Evolutionary conservation across 2,888 invertebrate species (phyloP).

Genomic region (Macrosiphum euphorbiae): DNA sequence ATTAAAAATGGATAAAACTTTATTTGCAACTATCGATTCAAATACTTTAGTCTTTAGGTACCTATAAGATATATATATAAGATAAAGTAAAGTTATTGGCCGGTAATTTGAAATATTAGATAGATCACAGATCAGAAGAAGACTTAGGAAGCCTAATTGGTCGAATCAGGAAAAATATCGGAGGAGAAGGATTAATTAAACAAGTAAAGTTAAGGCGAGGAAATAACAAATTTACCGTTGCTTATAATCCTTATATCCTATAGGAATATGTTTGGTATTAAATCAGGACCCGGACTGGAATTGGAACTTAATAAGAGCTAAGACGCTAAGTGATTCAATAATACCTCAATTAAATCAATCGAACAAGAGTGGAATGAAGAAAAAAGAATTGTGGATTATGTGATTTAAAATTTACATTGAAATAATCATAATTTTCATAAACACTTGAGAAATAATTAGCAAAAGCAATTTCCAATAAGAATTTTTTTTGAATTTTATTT

Average conservation of each 20-base stretch:
- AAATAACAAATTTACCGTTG: too few species aligned
- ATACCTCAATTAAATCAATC: conserved; percentile 13
- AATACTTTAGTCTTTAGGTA: too few species aligned
- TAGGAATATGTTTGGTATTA: too few species aligned
- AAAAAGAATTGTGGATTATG: not conserved
- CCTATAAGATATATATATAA: too few species aligned
- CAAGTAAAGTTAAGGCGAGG: too few species aligned
- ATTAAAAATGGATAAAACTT: not conserved
- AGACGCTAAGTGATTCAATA: not conserved
- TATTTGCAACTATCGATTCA: conserved; percentile 31
- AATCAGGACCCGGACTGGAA: too few species aligned
- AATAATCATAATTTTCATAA: too few species aligned
- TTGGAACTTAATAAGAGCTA: not conserved
- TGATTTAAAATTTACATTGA: too few species aligned
- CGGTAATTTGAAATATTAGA: conserved; percentile 5
- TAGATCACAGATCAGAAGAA: not conserved
- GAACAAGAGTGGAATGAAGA: not conserved
- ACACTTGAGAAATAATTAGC: too few species aligned
- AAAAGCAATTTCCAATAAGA: too few species aligned
- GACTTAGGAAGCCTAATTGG: not conserved
- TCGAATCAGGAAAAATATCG: not conserved
- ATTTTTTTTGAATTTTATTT: too few species aligned
- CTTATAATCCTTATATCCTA: too few species aligned
- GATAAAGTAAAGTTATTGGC: not conserved
- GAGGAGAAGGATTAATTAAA: not conserved